These are phyloP conservation scores for Gymnarchus niloticus DNA, from an alignment of 2,113 vertebrate genomes.

Conservation along the genomic window DNA sequence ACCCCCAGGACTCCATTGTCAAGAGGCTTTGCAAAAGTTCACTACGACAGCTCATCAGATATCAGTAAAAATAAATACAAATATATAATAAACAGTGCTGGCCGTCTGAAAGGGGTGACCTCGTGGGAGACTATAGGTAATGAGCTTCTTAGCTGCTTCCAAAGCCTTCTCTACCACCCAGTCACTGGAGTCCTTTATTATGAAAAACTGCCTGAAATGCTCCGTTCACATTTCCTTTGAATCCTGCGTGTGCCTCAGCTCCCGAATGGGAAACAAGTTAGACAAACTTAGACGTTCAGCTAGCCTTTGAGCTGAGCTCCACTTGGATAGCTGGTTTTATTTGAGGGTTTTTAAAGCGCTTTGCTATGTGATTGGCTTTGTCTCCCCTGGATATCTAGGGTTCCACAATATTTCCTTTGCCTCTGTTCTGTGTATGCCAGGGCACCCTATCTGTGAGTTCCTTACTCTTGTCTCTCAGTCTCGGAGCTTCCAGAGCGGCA, in stretches of 20 bases:
- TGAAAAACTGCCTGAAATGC: neutral
- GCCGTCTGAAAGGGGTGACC: neutral
- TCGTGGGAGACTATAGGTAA: neutral
- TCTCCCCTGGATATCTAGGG: neutral
- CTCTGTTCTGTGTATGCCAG: neutral
- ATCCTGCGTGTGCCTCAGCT: neutral
- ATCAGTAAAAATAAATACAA: constrained; percentile 18
- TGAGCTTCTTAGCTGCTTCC: too few species aligned
- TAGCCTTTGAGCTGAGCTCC: neutral
- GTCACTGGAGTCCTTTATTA: neutral
- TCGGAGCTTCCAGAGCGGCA: neutral
- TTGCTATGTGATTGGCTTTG: neutral
- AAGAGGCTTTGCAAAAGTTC: neutral
- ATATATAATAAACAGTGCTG: neutral
- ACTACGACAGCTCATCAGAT: constrained; percentile 28
- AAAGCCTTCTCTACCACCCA: neutral
- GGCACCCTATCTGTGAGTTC: neutral
- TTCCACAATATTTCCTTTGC: neutral
- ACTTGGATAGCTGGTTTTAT: neutral
- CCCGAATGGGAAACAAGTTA: neutral
- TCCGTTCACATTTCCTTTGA: neutral
- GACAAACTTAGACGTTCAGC: neutral
- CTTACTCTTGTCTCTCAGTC: neutral
- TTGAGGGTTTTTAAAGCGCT: neutral
- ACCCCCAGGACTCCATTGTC: neutral